phyloP scores from a whole-genome alignment of 2,113 vertebrate genomes.

The Xiphophorus hellerii region DNA sequence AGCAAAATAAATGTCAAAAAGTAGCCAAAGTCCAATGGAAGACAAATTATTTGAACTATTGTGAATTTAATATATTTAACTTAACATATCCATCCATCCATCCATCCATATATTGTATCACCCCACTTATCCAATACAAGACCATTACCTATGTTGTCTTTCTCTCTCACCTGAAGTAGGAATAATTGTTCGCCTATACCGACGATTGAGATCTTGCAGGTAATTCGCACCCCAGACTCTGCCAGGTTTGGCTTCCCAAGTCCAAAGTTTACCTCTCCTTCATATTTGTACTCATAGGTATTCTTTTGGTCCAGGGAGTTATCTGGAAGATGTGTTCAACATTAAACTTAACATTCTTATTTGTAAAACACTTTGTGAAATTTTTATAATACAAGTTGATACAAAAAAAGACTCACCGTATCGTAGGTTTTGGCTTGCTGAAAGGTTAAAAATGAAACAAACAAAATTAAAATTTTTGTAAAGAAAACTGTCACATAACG shows the following conservation, averaged over 20 bases:
- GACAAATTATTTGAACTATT: no score
- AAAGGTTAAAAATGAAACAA: slow-evolving; percentile 20
- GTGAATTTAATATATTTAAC: no score
- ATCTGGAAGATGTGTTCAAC: slow-evolving; percentile 63
- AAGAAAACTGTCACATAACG: neutral
- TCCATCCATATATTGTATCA: neutral
- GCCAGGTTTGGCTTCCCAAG: slow-evolving; percentile 67
- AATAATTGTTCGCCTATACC: slow-evolving; percentile 64
- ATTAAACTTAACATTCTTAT: neutral
- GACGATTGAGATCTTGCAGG: slow-evolving; percentile 69
- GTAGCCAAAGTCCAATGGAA: no score
- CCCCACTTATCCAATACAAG: no score
- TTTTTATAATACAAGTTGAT: neutral
- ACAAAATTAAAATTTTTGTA: neutral
- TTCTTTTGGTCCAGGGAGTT: slow-evolving; percentile 69
- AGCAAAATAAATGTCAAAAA: no score
- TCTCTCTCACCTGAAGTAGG: slow-evolving; percentile 70
- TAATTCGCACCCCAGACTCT: slow-evolving; percentile 69
- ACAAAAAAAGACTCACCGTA: slow-evolving; percentile 72
- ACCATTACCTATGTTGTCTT: neutral
- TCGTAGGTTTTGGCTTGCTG: slow-evolving; percentile 69
- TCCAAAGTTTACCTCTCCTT: slow-evolving; percentile 71
- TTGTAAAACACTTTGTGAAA: no score
- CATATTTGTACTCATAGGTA: slow-evolving; percentile 79
- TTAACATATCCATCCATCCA: neutral